Evolutionary conservation across 2,888 invertebrate species (phyloP), one percentile per base, ranked within the genome.

Genomic region (Ophion ventricosus): DNA sequence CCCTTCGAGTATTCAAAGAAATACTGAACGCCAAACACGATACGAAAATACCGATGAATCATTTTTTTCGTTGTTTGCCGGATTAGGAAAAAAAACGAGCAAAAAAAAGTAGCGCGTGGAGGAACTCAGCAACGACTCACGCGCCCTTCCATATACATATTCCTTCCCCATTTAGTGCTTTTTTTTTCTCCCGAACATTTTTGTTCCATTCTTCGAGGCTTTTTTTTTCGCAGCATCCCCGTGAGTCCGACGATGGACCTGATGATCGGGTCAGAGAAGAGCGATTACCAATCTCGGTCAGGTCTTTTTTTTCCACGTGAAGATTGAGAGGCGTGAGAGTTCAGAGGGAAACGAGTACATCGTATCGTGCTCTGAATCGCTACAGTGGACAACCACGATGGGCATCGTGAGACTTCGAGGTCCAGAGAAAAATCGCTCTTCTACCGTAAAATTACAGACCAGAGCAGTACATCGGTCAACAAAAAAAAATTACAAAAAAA

Each of bases 251-350:
- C 43, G 81, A 82, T 57, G 74, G 56, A 70, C 70, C 35, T 69
- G 67, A 57, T 4, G 77, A 79, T 56, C 72, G 82, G 84, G 79
- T 82, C 82, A 79, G 69, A 78, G 56, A 59, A 77, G 76, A 77
- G 29, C 73, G 43, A 83, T 84, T 77, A 59, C 63, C 40, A 43
- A 43, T 73, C 66, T 81, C 75, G 75, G 57, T 64, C 66, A 70
- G 63, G 54, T 49, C 14, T 49, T 77, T 57, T 61, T 43, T 23
- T 20, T 40, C 61, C 29, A 63, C 69, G 14, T 10, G 10, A 40
- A 40, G 72, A 63, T 74, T 73, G 67, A 83, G 83, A 80, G 83
- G 83, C 83, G 80, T 83, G 83, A 83, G 80, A 83, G 76, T 74
- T n/a, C 57, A 40, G 49, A 5, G 14, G 56, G 56, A 69, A 63